These are phyloP conservation scores for Dolichopus griseipennis DNA, from an alignment of 2,888 invertebrate species.

Conservation along the genomic window DNA sequence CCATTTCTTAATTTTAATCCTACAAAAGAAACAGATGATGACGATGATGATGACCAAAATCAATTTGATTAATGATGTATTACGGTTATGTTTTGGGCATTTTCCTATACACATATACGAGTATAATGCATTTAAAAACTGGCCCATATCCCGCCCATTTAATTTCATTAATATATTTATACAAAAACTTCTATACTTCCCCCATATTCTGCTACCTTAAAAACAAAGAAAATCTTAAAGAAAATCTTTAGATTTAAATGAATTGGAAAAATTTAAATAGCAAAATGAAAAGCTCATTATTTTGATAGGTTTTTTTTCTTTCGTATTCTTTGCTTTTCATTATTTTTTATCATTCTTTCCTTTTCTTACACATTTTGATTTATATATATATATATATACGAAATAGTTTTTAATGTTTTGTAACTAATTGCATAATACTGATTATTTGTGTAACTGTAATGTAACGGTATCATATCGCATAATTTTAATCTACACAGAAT, in stretches of 20 bases:
- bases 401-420: neutral
- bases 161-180: neutral
- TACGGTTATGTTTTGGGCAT: neutral
- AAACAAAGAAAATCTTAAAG: too few relatives aligned
- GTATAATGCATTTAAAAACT: neutral
- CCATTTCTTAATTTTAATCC: too few relatives aligned
- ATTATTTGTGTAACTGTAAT: too few relatives aligned
- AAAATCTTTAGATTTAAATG: neutral
- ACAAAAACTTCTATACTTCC: too few relatives aligned
- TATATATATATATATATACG: neutral
- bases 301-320: neutral
- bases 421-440: neutral
- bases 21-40: too few relatives aligned
- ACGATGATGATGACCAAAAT: too few relatives aligned
- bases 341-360: neutral
- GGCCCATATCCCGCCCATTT: neutral
- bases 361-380: too few relatives aligned
- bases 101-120: too few relatives aligned
- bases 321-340: neutral
- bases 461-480: neutral
- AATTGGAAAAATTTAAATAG: constrained; percentile 6
- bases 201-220: too few relatives aligned
- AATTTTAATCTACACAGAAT: neutral
- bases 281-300: constrained; percentile 3
- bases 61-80: neutral